phyloP scores from a whole-genome alignment of 2,113 vertebrate genomes.

The Sarotherodon lohbergeri region DNA sequence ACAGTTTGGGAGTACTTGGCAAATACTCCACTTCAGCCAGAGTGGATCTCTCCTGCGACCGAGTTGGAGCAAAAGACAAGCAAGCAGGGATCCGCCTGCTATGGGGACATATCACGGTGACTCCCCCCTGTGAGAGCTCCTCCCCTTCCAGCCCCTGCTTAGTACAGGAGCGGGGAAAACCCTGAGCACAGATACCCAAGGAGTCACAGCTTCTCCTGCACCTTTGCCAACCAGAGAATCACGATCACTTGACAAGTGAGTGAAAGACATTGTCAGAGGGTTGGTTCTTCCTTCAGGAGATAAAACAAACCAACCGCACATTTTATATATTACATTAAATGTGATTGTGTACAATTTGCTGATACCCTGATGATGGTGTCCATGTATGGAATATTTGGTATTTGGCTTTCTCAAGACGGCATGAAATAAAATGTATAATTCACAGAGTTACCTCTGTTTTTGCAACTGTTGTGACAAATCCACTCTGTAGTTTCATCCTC shows the following conservation, averaged over 20 bases:
- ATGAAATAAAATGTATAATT: constrained; percentile 74
- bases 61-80: neutral
- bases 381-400: constrained; percentile 71
- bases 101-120: constrained; percentile 30
- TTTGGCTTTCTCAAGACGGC: constrained; percentile 71
- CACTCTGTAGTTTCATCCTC: constrained; percentile 40
- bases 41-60: neutral
- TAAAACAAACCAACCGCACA: constrained; percentile 49
- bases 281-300: constrained; percentile 53
- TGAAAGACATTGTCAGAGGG: constrained; percentile 40
- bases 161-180: constrained; percentile 30
- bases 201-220: constrained; percentile 48
- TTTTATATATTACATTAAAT: constrained; percentile 75
- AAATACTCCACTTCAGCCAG: constrained; percentile 6
- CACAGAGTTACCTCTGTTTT: constrained; percentile 72
- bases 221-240: constrained; percentile 53
- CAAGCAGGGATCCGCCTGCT: constrained; percentile 19
- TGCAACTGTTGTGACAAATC: constrained; percentile 59
- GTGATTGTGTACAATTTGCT: constrained; percentile 75
- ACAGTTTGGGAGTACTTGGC: constrained; percentile 15
- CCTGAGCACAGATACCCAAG: constrained; percentile 53
- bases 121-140: constrained; percentile 17
- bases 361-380: constrained; percentile 71
- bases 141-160: constrained; percentile 20
- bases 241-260: constrained; percentile 34